phyloP scores from a whole-genome alignment of 1,140 invertebrate genomes.

The Pseudomyrmex gracilis region DNA sequence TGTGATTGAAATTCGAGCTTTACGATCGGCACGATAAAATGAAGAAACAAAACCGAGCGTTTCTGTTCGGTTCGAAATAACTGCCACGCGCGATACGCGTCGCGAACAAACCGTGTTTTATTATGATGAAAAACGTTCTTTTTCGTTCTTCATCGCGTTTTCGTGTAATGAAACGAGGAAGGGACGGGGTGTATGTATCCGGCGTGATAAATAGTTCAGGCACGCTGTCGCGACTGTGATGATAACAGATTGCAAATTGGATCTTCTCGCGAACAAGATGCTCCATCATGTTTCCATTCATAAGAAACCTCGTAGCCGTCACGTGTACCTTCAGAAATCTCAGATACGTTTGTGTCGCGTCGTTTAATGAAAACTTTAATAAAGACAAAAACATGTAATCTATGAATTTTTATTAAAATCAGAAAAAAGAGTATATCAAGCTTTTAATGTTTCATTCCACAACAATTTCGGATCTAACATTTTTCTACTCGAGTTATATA shows the following conservation, averaged over 20 bases:
- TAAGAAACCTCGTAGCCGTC: slow-evolving; percentile 9
- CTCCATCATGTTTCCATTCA: slow-evolving; percentile 17
- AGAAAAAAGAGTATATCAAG: too few relatives aligned
- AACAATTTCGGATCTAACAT: neutral
- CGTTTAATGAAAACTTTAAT: neutral
- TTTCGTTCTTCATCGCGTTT: neutral
- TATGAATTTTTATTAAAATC: neutral
- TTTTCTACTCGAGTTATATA: neutral
- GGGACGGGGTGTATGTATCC: neutral
- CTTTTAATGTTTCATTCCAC: too few relatives aligned
- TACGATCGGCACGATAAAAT: slow-evolving; percentile 40
- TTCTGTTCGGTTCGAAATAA: slow-evolving; percentile 15
- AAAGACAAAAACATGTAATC: neutral
- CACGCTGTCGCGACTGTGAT: slow-evolving; percentile 25
- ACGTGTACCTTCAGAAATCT: slow-evolving; percentile 10
- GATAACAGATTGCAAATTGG: slow-evolving; percentile 43
- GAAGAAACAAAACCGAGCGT: slow-evolving; percentile 13
- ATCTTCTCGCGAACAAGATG: slow-evolving; percentile 24
- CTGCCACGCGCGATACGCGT: neutral
- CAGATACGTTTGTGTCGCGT: neutral
- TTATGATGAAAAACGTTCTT: slow-evolving; percentile 36
- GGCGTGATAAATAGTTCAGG: slow-evolving; percentile 4
- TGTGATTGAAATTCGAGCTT: slow-evolving; percentile 65
- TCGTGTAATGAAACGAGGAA: neutral
- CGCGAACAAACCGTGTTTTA: slow-evolving; percentile 30